Base-by-base conservation (phyloP, 2,888 invertebrate species). In the Galeruca laticollis region DNA sequence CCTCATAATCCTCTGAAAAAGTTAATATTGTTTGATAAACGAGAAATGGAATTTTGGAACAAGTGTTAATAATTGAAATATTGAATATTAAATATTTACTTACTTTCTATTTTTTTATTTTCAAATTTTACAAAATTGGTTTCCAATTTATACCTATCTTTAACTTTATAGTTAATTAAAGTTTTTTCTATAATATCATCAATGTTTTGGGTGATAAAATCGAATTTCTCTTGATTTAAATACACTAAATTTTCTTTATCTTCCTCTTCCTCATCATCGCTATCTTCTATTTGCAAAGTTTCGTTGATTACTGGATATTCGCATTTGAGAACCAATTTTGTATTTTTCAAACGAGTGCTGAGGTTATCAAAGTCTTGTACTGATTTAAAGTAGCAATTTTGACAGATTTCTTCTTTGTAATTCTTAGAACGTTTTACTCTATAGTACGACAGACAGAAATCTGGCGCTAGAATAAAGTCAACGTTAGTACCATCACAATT, bases 131-230 rank as follows among this genome's bases (percentile, higher is more conserved):
- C 66, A 60, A 81, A 81, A 0, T 81, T 77, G 31, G 86, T 79
- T 0, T 88, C 85, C 1, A 85, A 84, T 1, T 82, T 74, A 8
- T 88, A 73, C 0, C 88, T 84, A 0, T 80, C 80, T 51, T 88
- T 86, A 77, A 89, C 76, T 0, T 88, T 83, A 73, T 83, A 87
- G 64, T 87, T 86, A 0, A 73, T 69, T 85, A 89, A 86, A 0
- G 87, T 85, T 0, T 84, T 81, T 62, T 86, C 86, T 1, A 90
- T 74, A 26, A 86, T 78, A n/a, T 84, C 81, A 0, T 84, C 86
- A 1, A 90, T 78, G 37, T 88, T 81, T 0, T 86, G 84, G 70
- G 87, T 85, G 1, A 89, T 43, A 66, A 87, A 84, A 31, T 81
- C 72, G n/a, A 82, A 73, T 65, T 82, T 82, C 33, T 81, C 80